Evolutionary conservation across 2,113 vertebrate species (phyloP).

Genomic region (Hucho hucho): DNA sequence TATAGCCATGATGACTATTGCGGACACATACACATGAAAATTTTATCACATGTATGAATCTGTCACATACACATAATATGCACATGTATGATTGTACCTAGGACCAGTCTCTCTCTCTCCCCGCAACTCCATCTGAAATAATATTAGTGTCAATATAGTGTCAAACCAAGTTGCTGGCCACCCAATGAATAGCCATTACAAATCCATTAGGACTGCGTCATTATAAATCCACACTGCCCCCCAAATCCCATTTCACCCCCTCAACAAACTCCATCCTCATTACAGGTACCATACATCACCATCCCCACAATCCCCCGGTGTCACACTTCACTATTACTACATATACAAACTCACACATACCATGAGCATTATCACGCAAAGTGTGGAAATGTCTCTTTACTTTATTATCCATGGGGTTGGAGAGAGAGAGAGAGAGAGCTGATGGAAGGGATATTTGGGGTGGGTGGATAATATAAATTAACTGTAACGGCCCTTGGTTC

Average conservation of each 20-base stretch:
- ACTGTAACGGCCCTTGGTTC: slow-evolving; percentile 40
- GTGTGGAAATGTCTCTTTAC: background rate
- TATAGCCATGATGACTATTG: too few species aligned
- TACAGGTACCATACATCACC: slow-evolving; percentile 76
- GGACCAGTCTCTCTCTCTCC: slow-evolving; percentile 52
- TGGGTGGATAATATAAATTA: too few species aligned
- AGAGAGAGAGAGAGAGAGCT: background rate
- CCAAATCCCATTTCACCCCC: slow-evolving; percentile 85
- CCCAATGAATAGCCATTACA: slow-evolving; percentile 79
- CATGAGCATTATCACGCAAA: background rate
- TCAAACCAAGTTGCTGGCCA: slow-evolving; percentile 34
- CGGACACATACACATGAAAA: background rate
- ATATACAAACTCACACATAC: background rate
- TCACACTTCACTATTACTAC: slow-evolving; percentile 37
- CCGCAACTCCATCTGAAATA: slow-evolving; percentile 63
- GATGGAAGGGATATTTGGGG: too few species aligned
- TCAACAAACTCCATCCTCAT: slow-evolving; percentile 81
- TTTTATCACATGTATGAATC: too few species aligned
- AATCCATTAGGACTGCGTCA: slow-evolving; percentile 81
- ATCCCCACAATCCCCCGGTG: slow-evolving; percentile 48
- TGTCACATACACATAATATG: slow-evolving; percentile 6
- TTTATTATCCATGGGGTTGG: background rate
- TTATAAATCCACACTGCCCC: slow-evolving; percentile 79
- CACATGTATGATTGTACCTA: slow-evolving; percentile 31
- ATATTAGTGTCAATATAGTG: slow-evolving; percentile 70